phyloP scores from a whole-genome alignment of 1,140 invertebrate species.

The Bombus fervidus region DNA sequence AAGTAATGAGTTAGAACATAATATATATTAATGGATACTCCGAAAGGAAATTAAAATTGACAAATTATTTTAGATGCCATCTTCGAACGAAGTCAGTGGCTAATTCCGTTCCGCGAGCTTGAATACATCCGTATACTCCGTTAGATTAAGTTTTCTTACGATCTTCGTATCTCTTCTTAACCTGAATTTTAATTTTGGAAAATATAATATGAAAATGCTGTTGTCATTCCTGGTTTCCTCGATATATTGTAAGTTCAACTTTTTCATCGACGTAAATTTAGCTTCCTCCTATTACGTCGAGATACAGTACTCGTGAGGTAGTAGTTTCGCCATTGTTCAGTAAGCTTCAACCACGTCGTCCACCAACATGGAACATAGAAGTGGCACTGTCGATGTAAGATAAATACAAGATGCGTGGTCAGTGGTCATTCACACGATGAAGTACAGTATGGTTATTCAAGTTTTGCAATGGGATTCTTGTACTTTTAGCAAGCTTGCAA shows the following conservation, averaged over 20 bases:
- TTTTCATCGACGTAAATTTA: not conserved
- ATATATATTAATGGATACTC: not conserved
- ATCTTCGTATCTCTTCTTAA: no score
- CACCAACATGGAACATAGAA: not conserved
- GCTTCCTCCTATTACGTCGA: not conserved
- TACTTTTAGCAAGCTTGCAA: not conserved
- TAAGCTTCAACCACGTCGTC: not conserved
- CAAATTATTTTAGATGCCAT: not conserved
- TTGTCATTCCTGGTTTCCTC: not conserved
- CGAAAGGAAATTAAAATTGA: not conserved
- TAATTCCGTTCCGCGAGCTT: not conserved
- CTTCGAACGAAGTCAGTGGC: not conserved
- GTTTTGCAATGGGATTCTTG: not conserved
- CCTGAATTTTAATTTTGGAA: not conserved
- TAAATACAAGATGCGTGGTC: not conserved
- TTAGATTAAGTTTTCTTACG: no score
- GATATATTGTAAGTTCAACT: not conserved
- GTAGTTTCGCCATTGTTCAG: not conserved
- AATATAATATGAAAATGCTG: not conserved
- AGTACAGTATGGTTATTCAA: not conserved
- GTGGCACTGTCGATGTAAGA: not conserved
- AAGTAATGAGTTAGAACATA: not conserved
- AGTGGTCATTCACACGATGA: not conserved
- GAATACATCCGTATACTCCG: no score
- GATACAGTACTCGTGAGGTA: not conserved